phyloP scores from a whole-genome alignment of 2,888 invertebrate genomes.

The Lissonota sp. region DNA sequence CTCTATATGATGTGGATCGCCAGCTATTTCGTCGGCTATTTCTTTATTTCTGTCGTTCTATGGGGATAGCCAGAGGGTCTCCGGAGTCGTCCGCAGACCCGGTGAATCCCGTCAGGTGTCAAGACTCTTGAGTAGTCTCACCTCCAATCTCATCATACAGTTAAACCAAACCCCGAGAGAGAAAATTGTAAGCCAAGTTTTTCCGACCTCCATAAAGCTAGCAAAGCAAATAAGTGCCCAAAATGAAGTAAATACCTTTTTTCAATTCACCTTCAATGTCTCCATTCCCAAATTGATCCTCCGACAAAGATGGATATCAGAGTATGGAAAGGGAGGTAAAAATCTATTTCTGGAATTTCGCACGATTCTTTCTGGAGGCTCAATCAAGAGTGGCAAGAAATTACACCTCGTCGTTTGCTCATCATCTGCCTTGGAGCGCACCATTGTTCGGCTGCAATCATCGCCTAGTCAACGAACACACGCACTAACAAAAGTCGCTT shows the following conservation, averaged over 20 bases:
- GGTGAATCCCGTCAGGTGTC: constrained; percentile 63
- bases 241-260: too few species aligned
- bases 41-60: constrained; percentile 35
- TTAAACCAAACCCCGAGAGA: neutral
- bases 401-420: neutral
- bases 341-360: too few species aligned
- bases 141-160: constrained; percentile 62
- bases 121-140: constrained; percentile 72
- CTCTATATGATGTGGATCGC: constrained; percentile 60
- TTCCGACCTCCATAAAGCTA: constrained; percentile 46
- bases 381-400: constrained; percentile 11
- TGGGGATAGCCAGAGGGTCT: constrained; percentile 55
- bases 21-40: constrained; percentile 42
- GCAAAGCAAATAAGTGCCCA: too few species aligned
- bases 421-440: neutral
- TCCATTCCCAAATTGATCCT: too few species aligned
- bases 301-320: too few species aligned
- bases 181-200: constrained; percentile 33
- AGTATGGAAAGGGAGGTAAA: too few species aligned
- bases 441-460: constrained; percentile 11
- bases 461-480: constrained; percentile 14
- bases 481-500: neutral
- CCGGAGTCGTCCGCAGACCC: constrained; percentile 33
- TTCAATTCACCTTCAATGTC: too few species aligned
- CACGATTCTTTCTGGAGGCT: neutral